Evolutionary conservation across 2,113 vertebrate genomes (phyloP).

Genomic region (Echinops telfairi): DNA sequence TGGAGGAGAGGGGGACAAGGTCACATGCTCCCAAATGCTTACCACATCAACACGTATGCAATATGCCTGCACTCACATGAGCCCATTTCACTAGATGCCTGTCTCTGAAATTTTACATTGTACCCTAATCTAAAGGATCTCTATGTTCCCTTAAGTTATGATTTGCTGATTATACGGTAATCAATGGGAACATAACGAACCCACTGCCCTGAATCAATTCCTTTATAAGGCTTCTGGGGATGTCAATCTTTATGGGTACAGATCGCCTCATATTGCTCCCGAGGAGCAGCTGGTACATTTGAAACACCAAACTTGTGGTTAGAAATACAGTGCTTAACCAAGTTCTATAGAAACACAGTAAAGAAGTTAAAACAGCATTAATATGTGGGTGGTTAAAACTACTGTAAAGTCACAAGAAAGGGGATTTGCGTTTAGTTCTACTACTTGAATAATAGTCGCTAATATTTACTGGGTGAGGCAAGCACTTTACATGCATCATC

Average conservation of each 20-base stretch:
- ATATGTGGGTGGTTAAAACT: not conserved
- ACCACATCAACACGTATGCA: too few relatives aligned
- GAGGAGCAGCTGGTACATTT: too few relatives aligned
- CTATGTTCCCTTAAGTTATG: not conserved
- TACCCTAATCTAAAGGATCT: not conserved
- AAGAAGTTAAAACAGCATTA: not conserved
- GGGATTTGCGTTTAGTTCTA: not conserved
- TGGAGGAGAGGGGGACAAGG: too few relatives aligned
- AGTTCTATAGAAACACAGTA: too few relatives aligned
- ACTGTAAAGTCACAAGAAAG: not conserved
- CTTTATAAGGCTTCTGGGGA: too few relatives aligned
- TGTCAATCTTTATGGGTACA: too few relatives aligned
- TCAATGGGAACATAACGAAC: not conserved
- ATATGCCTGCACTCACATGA: not conserved
- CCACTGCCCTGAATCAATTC: too few relatives aligned
- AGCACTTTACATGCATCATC: not conserved
- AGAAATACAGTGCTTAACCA: too few relatives aligned
- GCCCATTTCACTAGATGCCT: not conserved
- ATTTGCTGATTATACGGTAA: not conserved
- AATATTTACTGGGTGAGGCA: not conserved
- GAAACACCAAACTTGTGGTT: too few relatives aligned
- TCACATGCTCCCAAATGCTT: too few relatives aligned
- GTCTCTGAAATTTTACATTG: not conserved
- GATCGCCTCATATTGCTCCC: too few relatives aligned
- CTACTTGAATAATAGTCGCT: not conserved